These are phyloP conservation scores for Rhinolophus ferrumequinum DNA, from an alignment of 2,113 vertebrate species.

Conservation along the genomic window DNA sequence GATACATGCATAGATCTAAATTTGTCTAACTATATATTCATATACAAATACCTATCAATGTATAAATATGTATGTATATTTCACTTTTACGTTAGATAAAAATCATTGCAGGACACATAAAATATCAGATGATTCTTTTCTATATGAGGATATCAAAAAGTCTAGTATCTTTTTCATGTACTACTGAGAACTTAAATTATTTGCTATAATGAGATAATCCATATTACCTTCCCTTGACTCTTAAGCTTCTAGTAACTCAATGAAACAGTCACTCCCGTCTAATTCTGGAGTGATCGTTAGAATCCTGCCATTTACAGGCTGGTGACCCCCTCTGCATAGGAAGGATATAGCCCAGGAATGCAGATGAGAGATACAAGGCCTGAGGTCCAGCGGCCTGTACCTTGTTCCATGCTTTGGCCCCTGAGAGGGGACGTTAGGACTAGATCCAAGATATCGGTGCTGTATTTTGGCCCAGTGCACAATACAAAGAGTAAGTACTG, in stretches of 20 bases:
- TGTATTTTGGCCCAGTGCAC: not conserved
- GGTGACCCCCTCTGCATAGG: not conserved
- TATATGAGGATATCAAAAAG: not conserved
- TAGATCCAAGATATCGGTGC: not conserved
- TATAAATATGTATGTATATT: not conserved
- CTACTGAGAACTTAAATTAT: not conserved
- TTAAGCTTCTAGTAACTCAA: not conserved
- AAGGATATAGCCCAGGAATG: not conserved
- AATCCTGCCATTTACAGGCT: not conserved
- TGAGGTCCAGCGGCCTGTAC: fast-evolving
- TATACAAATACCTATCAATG: not conserved
- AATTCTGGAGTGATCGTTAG: not conserved
- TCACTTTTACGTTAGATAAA: conserved; percentile 12
- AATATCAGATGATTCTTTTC: not conserved
- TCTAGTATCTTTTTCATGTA: not conserved
- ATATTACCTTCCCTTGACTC: not conserved
- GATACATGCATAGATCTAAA: not conserved
- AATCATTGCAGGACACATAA: not conserved
- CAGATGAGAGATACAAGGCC: not conserved
- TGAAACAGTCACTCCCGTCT: not conserved
- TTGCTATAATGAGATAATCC: not conserved
- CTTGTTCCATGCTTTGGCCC: not conserved
- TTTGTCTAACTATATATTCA: not conserved
- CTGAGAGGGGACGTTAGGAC: not conserved
- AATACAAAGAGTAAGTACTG: not conserved